phyloP scores from a whole-genome alignment of 2,113 vertebrate genomes.

The Syrmaticus mikado region DNA sequence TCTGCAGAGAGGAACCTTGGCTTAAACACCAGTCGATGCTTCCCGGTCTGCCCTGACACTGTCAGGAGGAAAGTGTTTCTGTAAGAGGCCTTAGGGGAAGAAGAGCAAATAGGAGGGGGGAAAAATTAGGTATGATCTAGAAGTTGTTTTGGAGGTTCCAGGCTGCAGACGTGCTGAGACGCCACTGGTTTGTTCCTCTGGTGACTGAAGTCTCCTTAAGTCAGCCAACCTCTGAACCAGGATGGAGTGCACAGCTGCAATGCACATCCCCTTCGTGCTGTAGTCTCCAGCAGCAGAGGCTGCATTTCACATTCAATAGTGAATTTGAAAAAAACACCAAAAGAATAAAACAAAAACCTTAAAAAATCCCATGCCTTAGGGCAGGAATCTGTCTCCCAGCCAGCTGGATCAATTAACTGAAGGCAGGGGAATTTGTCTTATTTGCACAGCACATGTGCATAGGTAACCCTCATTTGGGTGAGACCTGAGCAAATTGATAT shows the following conservation, averaged over 20 bases:
- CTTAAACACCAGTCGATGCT: neutral
- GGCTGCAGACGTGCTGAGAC: neutral
- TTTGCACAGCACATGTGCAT: neutral
- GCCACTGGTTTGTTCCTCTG: neutral
- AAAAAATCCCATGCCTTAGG: neutral
- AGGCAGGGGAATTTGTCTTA: neutral
- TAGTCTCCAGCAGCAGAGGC: neutral
- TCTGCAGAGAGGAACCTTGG: neutral
- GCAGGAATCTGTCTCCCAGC: neutral
- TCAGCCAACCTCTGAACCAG: neutral
- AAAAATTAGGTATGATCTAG: neutral
- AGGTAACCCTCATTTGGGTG: neutral
- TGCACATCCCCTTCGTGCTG: neutral
- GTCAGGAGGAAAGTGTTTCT: neutral
- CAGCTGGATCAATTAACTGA: neutral
- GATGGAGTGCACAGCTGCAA: neutral
- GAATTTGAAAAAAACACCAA: neutral
- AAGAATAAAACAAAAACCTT: too few relatives aligned
- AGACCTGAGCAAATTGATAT: neutral
- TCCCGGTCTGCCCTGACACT: neutral
- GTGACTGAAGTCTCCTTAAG: neutral
- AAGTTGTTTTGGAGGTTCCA: neutral
- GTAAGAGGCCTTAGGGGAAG: neutral
- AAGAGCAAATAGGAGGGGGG: fast-evolving
- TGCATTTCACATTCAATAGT: neutral